Base-by-base conservation (phyloP, 1,140 invertebrate species). In the Ladona fulva region DNA sequence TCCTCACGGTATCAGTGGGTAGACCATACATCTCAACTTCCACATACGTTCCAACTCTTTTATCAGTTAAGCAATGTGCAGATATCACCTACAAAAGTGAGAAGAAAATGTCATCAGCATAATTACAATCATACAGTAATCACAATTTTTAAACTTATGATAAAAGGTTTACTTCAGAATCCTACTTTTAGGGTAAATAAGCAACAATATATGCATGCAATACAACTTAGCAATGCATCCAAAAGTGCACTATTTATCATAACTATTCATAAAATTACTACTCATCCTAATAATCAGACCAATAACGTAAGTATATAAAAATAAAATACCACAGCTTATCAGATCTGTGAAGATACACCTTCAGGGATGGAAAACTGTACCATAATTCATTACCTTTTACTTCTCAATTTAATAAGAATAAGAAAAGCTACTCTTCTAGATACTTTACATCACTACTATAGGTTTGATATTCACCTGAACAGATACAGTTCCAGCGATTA, bases 21-120 rank as follows among this genome's bases (percentile, higher is more conserved):
- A 99, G 87, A 0, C 98, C 98, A 84, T 97, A 99, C 97, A 99
- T 99, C 83, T 99, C 97, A 29, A 99, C 97, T 86, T 99, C 98
- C 0, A 99, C 96, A 83, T 97, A 99, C 0, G 97, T 99, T 24
- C 97, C 97, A 22, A 95, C 93, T 80, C 97, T 91, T 85, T 97
- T 97, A 82, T 99, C 97, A 1, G 94, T 96, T 75, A 99, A 87
- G 86, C 99, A 98, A 87, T 99, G 97, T 0, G 95, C 91, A 74
- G 91, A 92, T 79, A 92, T 89, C 16, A 92, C 89, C 89, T 91
- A 79, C 11, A n/a, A 25, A 14, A 77, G 73, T 22, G 66, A 24
- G 29, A 76, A 59, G 25, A 74, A 0, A 74, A 25, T 25, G 1
- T 52, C 1, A 77, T 66, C 42, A 76, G 29, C 6, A 14, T 22